Base-by-base conservation (phyloP, 2,888 invertebrate genomes). In the Euzophera pinguis region DNA sequence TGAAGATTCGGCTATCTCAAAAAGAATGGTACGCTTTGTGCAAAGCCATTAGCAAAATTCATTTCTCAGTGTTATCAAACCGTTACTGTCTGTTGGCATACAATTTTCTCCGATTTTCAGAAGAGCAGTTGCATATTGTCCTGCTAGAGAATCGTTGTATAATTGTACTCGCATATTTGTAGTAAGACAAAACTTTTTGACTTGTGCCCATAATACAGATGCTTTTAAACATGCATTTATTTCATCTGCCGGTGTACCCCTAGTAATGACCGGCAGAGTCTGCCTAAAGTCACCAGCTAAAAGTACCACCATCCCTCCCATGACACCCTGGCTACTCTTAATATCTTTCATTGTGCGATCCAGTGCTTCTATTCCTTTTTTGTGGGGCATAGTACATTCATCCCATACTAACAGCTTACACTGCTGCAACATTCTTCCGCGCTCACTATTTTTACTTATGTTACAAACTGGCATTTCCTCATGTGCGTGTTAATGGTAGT, bases 61-160 rank as follows among this genome's bases (percentile, higher is more conserved):
- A n/a, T n/a, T n/a, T n/a, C n/a, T n/a, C n/a, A 64, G 35, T 52
- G 53, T 56, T 45, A 65, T 62, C 60, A 59, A 60, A 29, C 48
- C 63, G 34, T 64, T 49, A 54, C 22, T 22, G 43, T 58, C 58
- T 8, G 29, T 61, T 49, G 59, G 8, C 52, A 59, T 56, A 51
- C 55, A 39, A 53, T 55, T 59, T 59, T 62, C 60, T n/a, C 61
- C 63, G 14, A 64, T 67, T 62, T 62, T 59, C 0, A 64, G 55
- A 38, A 64, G 59, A 58, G 56, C 43, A 48, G 58, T 56, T 0
- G 63, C 58, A 61, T 58, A 60, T 59, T 52, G 54, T 27, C 53
- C 59, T 6, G 57, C 35, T 58, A 57, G 53, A 34, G 32, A 9
- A 55, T 63, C 60, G 50, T 54, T 57, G 35, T 61, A 57, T 2